These are phyloP conservation scores for Phyllostomus hastatus DNA, from an alignment of 2,113 vertebrate genomes.

Conservation along the genomic window DNA sequence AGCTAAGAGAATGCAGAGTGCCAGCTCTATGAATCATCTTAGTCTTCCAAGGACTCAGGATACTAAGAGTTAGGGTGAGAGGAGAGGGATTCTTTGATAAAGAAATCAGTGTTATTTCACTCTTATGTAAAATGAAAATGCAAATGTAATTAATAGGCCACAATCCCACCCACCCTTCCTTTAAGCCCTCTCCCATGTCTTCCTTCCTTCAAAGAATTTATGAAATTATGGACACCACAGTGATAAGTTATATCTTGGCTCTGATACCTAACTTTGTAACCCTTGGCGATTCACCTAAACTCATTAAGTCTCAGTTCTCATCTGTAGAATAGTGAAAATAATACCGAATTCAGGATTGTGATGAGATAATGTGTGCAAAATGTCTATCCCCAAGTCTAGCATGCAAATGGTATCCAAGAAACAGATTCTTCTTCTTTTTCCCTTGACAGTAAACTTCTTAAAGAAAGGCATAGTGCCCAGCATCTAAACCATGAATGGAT, in stretches of 20 bases:
- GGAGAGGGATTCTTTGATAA: background rate
- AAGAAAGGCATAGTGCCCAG: background rate
- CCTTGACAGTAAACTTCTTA: background rate
- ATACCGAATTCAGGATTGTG: background rate
- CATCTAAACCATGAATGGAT: background rate
- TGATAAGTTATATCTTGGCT: background rate
- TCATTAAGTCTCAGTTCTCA: background rate
- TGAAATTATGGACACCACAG: background rate
- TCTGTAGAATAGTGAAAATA: background rate
- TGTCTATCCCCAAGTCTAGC: background rate
- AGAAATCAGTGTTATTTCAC: background rate
- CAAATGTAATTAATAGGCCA: background rate
- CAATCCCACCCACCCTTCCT: rapidly evolving
- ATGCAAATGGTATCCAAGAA: background rate
- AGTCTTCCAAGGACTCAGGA: background rate
- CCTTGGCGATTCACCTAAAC: background rate
- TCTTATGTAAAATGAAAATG: background rate
- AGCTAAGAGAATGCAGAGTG: background rate
- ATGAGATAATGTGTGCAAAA: background rate
- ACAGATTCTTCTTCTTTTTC: background rate
- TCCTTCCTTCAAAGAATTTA: background rate
- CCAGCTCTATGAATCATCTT: background rate
- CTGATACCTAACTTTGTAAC: background rate
- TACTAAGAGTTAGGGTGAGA: background rate
- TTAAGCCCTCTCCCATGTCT: background rate